phyloP scores from a whole-genome alignment of 2,797 vertebrate genomes.

The Loriculus beryllinus region DNA sequence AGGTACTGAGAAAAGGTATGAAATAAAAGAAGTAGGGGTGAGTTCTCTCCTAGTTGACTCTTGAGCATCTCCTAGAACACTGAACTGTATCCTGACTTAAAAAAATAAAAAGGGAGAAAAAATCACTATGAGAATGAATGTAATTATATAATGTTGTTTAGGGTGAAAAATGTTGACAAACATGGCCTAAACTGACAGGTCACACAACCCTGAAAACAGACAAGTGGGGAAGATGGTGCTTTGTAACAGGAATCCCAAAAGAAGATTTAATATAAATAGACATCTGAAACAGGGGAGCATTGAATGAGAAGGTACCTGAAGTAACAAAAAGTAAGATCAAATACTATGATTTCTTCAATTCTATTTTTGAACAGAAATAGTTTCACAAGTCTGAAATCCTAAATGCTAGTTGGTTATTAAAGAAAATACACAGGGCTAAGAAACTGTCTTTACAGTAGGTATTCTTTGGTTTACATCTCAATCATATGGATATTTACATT shows the following conservation, averaged over 20 bases:
- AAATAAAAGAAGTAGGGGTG: neutral
- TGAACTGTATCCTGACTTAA: neutral
- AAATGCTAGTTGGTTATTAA: neutral
- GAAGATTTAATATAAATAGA: neutral
- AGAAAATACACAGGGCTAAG: neutral
- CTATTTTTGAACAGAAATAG: neutral
- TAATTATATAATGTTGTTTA: neutral
- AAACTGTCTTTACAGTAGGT: neutral
- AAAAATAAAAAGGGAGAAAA: too few relatives aligned
- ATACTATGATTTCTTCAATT: neutral
- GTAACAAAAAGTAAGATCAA: neutral
- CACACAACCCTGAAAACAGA: neutral
- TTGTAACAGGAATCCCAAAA: neutral
- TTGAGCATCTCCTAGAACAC: neutral
- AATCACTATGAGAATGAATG: neutral
- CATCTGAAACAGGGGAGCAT: neutral
- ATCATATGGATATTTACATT: neutral
- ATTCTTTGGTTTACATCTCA: neutral
- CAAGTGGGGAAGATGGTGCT: fast-evolving
- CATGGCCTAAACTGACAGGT: neutral
- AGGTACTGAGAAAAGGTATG: neutral
- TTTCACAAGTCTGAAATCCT: neutral
- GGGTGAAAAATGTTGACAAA: neutral
- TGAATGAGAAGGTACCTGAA: neutral
- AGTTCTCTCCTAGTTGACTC: neutral